phyloP scores from a whole-genome alignment of 2,113 vertebrate genomes.

The Coreoperca whiteheadi region DNA sequence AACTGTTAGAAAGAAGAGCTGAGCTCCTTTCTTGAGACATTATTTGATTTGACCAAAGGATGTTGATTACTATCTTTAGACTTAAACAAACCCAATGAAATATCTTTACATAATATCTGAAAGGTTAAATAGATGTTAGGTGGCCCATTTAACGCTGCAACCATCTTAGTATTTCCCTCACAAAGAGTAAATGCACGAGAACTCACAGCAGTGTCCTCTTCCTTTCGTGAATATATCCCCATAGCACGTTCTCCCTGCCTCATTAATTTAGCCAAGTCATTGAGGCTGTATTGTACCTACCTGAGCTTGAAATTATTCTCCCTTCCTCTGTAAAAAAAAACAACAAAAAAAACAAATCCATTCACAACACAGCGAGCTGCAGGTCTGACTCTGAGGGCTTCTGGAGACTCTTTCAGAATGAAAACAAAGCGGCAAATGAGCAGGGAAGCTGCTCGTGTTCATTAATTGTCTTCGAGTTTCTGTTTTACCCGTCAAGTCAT shows the following conservation, averaged over 20 bases:
- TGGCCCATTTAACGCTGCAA: neutral
- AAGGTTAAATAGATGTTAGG: neutral
- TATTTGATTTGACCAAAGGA: neutral
- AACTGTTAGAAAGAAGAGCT: neutral
- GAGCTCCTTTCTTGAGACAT: neutral
- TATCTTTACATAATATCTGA: neutral
- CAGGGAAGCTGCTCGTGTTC: neutral
- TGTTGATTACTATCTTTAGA: neutral
- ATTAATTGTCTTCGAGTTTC: slow-evolving; percentile 3
- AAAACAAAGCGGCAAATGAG: slow-evolving; percentile 21
- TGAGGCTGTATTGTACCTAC: slow-evolving; percentile 23
- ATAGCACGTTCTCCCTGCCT: slow-evolving; percentile 2
- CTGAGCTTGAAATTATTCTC: slow-evolving; percentile 42
- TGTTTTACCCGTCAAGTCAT: neutral
- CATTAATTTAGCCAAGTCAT: slow-evolving; percentile 24
- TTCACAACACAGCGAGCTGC: neutral
- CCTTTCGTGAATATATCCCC: slow-evolving; percentile 7
- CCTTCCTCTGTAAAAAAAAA: slow-evolving; percentile 18
- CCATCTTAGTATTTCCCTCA: neutral
- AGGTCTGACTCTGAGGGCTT: slow-evolving; percentile 1
- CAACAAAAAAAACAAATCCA: slow-evolving; percentile 28
- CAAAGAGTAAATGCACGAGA: neutral
- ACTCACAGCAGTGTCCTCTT: neutral
- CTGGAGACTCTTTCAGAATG: neutral
- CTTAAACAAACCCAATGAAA: neutral